Conservation (phyloP, 1,140 invertebrate species). For the Drosophila obscura region DNA sequence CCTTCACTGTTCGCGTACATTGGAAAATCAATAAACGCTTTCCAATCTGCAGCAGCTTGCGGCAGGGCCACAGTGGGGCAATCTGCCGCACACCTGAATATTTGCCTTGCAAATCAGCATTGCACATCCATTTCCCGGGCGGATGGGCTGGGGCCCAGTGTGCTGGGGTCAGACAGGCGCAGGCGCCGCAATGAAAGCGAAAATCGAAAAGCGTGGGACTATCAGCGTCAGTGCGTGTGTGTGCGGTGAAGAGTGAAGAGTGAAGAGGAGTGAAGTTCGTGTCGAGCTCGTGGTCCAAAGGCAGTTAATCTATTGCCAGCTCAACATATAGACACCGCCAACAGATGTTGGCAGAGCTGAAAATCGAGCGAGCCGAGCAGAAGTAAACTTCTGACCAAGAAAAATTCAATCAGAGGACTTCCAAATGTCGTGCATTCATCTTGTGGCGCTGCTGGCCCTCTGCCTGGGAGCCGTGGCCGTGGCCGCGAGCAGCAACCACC, state of each 20-base stretch:
- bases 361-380: slow-evolving; percentile 50
- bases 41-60: slow-evolving; percentile 22
- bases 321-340: slow-evolving; percentile 79
- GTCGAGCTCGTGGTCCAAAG: slow-evolving; percentile 35
- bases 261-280: too few species aligned
- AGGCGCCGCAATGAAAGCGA: slow-evolving; percentile 73
- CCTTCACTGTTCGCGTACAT: slow-evolving; percentile 13
- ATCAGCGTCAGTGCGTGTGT: slow-evolving; percentile 24
- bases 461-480: slow-evolving; percentile 21
- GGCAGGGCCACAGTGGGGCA: slow-evolving; percentile 48
- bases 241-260: slow-evolving; percentile 10
- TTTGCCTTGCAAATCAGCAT: background rate
- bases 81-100: background rate
- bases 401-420: slow-evolving; percentile 23
- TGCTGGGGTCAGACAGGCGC: slow-evolving; percentile 43
- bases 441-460: slow-evolving; percentile 45
- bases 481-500: slow-evolving; percentile 58
- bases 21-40: slow-evolving; percentile 70
- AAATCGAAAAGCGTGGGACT: slow-evolving; percentile 69
- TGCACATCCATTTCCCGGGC: background rate
- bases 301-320: slow-evolving; percentile 74
- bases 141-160: slow-evolving; percentile 24
- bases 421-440: slow-evolving; percentile 44
- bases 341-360: slow-evolving; percentile 69
- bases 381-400: background rate